Conservation (phyloP, 2,797 vertebrate species). For the Spondyliosoma cantharus region DNA sequence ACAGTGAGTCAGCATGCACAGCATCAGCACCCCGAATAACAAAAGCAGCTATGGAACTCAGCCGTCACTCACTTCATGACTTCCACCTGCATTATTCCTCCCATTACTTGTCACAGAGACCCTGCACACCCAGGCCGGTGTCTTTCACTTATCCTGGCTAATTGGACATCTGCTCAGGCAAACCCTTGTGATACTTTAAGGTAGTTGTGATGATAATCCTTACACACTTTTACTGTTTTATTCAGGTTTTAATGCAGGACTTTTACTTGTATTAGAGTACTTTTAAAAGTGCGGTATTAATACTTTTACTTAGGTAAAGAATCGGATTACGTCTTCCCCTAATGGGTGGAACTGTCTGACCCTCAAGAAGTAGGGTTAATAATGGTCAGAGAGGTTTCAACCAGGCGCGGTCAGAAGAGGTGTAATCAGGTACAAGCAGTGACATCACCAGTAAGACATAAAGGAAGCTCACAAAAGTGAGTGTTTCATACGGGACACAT, state of each 20-base stretch:
- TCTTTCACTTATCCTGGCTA: slow-evolving; percentile 13
- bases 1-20: not conserved
- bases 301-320: no score
- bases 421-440: not conserved
- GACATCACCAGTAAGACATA: not conserved
- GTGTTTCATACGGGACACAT: no score
- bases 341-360: not conserved
- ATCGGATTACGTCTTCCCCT: no score
- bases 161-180: slow-evolving; percentile 23
- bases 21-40: not conserved
- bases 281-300: no score
- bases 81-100: not conserved
- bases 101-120: slow-evolving; percentile 3
- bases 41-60: not conserved
- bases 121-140: slow-evolving; percentile 6
- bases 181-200: no score
- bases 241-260: no score
- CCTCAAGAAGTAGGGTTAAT: not conserved
- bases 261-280: no score
- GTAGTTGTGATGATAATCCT: no score
- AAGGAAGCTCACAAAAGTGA: not conserved
- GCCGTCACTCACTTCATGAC: not conserved
- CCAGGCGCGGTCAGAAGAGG: not conserved
- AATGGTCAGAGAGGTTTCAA: not conserved
- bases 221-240: no score